phyloP scores from a whole-genome alignment of 2,797 vertebrate genomes.

The Artibeus jamaicensis region DNA sequence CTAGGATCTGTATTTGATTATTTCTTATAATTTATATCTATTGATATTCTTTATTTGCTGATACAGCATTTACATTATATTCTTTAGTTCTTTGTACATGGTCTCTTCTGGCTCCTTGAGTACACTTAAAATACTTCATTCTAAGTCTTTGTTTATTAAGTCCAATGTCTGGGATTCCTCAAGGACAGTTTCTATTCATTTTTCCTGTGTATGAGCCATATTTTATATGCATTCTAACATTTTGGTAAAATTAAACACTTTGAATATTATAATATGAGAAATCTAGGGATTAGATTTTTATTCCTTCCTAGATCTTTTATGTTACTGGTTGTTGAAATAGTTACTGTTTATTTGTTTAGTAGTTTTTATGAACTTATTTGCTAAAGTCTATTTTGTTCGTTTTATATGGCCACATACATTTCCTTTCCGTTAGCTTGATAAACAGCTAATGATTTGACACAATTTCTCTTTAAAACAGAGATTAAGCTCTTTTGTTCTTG shows the following conservation, averaged over 20 bases:
- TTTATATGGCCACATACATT: not conserved
- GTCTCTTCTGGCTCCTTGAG: no score
- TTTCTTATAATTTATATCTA: not conserved
- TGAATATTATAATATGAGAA: not conserved
- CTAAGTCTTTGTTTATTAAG: no score
- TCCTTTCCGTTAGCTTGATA: not conserved
- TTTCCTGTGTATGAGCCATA: not conserved
- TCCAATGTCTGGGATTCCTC: no score
- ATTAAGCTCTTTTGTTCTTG: not conserved
- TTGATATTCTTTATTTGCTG: not conserved
- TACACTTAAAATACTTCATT: no score
- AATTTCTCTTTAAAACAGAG: not conserved
- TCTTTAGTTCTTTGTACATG: no score
- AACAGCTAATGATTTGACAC: not conserved
- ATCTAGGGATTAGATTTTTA: not conserved
- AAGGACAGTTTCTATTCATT: not conserved
- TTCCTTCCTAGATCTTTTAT: not conserved
- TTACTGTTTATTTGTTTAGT: not conserved
- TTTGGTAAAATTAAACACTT: not conserved
- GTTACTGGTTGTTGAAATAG: not conserved
- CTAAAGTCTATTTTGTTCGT: not conserved
- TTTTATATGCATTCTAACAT: not conserved
- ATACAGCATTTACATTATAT: no score
- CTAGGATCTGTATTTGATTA: not conserved
- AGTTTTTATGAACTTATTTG: not conserved